Conservation (phyloP, 35 echinoderm and acorn worm species). For the Holothuria glaberrima region DNA sequence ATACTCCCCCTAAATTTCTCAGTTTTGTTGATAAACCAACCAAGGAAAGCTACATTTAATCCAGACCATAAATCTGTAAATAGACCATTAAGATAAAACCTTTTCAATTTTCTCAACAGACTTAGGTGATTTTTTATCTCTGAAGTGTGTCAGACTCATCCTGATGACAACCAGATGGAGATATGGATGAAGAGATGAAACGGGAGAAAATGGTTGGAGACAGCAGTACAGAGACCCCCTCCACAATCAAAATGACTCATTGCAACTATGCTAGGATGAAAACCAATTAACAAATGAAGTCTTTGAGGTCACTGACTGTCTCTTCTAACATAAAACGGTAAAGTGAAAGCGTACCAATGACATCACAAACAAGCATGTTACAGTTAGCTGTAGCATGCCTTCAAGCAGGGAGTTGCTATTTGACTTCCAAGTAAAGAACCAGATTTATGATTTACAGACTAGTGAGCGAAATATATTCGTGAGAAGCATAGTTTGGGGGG, state of each 20-base stretch:
- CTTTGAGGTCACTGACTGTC: not conserved
- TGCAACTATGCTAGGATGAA: not conserved
- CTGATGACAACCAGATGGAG: constrained; percentile 23
- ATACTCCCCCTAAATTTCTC: too few relatives aligned
- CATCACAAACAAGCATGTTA: too few relatives aligned
- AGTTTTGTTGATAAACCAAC: too few relatives aligned
- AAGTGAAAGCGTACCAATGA: not conserved
- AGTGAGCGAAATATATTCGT: constrained; percentile 7
- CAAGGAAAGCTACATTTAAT: too few relatives aligned
- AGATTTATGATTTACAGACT: constrained; percentile 4
- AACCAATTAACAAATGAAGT: constrained; percentile 31
- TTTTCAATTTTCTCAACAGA: not conserved
- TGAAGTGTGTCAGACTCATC: not conserved
- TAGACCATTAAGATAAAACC: too few relatives aligned
- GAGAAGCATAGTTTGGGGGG: constrained; percentile 5
- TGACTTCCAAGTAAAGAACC: too few relatives aligned
- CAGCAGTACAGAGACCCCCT: not conserved
- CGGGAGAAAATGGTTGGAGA: too few relatives aligned
- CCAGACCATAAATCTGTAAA: too few relatives aligned
- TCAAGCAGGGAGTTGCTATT: too few relatives aligned
- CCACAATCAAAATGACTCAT: not conserved
- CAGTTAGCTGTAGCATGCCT: too few relatives aligned
- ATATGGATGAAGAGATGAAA: not conserved
- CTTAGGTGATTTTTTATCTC: not conserved
- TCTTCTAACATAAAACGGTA: not conserved